phyloP scores from a whole-genome alignment of 2,888 invertebrate species.

The Rhingia campestris region DNA sequence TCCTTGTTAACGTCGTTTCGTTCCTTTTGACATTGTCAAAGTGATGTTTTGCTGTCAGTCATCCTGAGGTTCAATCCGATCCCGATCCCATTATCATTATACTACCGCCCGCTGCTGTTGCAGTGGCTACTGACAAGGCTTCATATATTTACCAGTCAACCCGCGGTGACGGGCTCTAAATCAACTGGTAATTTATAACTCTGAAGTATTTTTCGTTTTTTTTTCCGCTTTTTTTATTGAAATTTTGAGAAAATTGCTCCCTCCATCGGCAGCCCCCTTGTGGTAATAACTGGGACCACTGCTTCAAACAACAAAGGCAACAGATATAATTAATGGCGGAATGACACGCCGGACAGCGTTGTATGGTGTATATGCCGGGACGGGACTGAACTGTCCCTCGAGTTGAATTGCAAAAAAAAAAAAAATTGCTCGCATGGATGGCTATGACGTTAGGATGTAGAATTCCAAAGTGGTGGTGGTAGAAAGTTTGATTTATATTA shows the following conservation, averaged over 20 bases:
- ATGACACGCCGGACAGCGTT: slow-evolving; percentile 47
- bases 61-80: slow-evolving; percentile 58
- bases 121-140: slow-evolving; percentile 22
- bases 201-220: slow-evolving; percentile 28
- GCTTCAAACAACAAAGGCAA: slow-evolving; percentile 53
- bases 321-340: slow-evolving; percentile 53
- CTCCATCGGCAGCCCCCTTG: not conserved
- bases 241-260: slow-evolving; percentile 52
- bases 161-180: slow-evolving; percentile 57
- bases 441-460: slow-evolving; percentile 36
- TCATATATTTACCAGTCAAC: slow-evolving; percentile 45
- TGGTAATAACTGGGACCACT: slow-evolving; percentile 24
- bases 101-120: slow-evolving; percentile 60
- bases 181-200: slow-evolving; percentile 66
- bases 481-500: slow-evolving; percentile 54
- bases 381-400: slow-evolving; percentile 18
- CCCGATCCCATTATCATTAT: slow-evolving; percentile 58
- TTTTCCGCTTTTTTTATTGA: slow-evolving; percentile 29
- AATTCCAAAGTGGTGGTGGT: not conserved
- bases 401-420: slow-evolving; percentile 3
- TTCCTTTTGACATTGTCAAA: slow-evolving; percentile 71
- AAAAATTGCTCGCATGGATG: slow-evolving; percentile 31
- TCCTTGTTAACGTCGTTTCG: slow-evolving; percentile 70
- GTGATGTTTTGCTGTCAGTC: slow-evolving; percentile 72
- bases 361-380: slow-evolving; percentile 10